Base-by-base conservation (phyloP, 2,888 invertebrate genomes). In the Rhogogaster chlorosoma region DNA sequence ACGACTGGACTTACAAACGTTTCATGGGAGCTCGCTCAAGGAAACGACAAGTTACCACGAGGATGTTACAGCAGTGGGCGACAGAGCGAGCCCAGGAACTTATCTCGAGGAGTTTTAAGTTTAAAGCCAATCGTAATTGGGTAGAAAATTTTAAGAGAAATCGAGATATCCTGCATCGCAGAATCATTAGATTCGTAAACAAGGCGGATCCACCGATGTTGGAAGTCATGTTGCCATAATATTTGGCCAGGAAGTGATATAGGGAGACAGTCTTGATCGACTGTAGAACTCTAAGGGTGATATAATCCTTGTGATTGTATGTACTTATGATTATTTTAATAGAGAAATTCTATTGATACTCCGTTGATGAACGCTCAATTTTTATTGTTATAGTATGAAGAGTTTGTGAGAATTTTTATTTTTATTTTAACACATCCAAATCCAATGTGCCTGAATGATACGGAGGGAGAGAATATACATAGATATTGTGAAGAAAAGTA, bases 181-280 rank as follows among this genome's bases (percentile, higher is more conserved):
- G 70, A 1, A 70, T 70, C 5, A 18, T 70, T 9, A 70, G 70
- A 32, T 70, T 70, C 9, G n/a, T 70, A 26, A 70, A 70, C 70
- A 70, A 70, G 70, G 70, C 32, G 12, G 70, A 70, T 70, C 70
- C 70, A 9, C 70, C 70, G n/a, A 70, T 70, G 70, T 7, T 70
- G 18, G 70, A 70, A 36, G 70, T 70, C 18, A 70, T 70, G 70
- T 15, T 70, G n/a, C 70, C 70, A n/a, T 70, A 26, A 70, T n/a
- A n/a, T 18, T 12, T 26, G 26, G 1, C 9, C 9, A 61, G 12
- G 26, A 61, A 61, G 57, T 57, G n/a, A 1, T 45, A 3, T 45
- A 3, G 22, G 57, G 7, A 10, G 57, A 22, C 7, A n/a, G 7
- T 57, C 57, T 57, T 57, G n/a, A 22, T 57, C 18, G 61, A 61